Conservation (phyloP, 2,888 invertebrate species). For the Mantis religiosa region DNA sequence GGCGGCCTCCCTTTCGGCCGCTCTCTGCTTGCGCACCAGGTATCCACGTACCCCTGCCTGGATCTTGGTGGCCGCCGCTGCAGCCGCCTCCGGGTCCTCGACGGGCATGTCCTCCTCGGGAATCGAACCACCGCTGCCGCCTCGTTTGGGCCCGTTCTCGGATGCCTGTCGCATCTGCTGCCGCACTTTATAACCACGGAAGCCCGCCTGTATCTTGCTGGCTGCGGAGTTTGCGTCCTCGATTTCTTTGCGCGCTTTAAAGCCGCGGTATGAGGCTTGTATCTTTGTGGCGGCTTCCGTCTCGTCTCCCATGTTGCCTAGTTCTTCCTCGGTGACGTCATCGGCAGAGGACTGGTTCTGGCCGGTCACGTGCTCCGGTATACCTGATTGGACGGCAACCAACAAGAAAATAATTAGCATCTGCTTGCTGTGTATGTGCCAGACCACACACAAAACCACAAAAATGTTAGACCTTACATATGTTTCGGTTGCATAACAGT, state of each 20-base stretch:
- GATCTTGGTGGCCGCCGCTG: constrained; percentile 53
- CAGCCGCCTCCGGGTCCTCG: not conserved
- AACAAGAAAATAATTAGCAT: constrained; percentile 9
- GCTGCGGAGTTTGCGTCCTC: constrained; percentile 43
- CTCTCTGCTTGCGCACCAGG: constrained; percentile 54
- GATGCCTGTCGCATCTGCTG: constrained; percentile 20
- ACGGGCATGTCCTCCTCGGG: not conserved
- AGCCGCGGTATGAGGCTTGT: constrained; percentile 54
- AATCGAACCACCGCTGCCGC: constrained; percentile 1
- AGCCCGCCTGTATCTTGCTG: constrained; percentile 54
- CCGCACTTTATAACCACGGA: constrained; percentile 49
- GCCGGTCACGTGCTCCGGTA: not conserved
- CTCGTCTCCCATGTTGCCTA: constrained; percentile 5
- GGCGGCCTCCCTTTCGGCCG: constrained; percentile 43
- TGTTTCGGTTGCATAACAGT: no score
- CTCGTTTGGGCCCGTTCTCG: not conserved
- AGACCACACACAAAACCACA: not conserved
- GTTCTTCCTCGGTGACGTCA: constrained; percentile 3
- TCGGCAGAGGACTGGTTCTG: not conserved
- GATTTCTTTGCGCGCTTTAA: constrained; percentile 37
- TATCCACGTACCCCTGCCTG: constrained; percentile 67
- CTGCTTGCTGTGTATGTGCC: not conserved
- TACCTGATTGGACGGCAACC: constrained; percentile 14
- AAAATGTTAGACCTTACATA: no score
- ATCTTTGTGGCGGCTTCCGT: constrained; percentile 51